These are phyloP conservation scores for Danio albolineatus DNA, from an alignment of 2,797 vertebrate genomes.

Conservation along the genomic window DNA sequence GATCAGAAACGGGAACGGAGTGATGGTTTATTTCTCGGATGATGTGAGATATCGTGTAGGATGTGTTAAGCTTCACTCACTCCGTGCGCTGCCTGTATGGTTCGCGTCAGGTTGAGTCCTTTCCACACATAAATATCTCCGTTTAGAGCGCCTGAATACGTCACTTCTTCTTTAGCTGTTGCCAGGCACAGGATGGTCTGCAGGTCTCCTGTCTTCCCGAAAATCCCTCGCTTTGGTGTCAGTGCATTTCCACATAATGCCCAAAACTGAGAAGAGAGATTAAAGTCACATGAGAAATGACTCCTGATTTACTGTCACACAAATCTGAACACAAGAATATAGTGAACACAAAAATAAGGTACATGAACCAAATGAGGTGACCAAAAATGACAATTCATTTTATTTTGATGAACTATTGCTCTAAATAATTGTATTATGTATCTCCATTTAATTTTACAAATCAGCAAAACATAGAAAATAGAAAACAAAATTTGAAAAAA, in stretches of 20 bases:
- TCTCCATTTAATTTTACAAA: too few relatives aligned
- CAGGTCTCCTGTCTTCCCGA: slow-evolving; percentile 94
- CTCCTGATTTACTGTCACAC: neutral
- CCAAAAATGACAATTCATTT: too few relatives aligned
- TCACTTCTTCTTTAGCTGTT: slow-evolving; percentile 91
- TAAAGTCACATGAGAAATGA: neutral
- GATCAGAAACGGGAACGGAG: neutral
- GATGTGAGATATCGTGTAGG: neutral
- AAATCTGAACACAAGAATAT: too few relatives aligned
- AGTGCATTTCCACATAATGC: slow-evolving; percentile 92
- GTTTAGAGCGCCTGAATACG: slow-evolving; percentile 94
- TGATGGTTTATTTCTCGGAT: neutral
- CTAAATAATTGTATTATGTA: too few relatives aligned
- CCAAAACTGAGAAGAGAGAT: slow-evolving; percentile 85
- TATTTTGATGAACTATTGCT: too few relatives aligned
- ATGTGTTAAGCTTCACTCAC: slow-evolving; percentile 75
- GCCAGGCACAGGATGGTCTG: slow-evolving; percentile 96
- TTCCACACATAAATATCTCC: slow-evolving; percentile 97
- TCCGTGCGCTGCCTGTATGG: slow-evolving; percentile 91
- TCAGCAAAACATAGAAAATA: too few relatives aligned
- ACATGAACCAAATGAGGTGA: too few relatives aligned
- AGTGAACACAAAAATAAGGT: too few relatives aligned
- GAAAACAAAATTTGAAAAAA: too few relatives aligned
- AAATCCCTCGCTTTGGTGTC: slow-evolving; percentile 93
- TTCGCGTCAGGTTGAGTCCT: slow-evolving; percentile 86